Base-by-base conservation (phyloP, 2,888 invertebrate genomes). In the Ennomos erosarius region DNA sequence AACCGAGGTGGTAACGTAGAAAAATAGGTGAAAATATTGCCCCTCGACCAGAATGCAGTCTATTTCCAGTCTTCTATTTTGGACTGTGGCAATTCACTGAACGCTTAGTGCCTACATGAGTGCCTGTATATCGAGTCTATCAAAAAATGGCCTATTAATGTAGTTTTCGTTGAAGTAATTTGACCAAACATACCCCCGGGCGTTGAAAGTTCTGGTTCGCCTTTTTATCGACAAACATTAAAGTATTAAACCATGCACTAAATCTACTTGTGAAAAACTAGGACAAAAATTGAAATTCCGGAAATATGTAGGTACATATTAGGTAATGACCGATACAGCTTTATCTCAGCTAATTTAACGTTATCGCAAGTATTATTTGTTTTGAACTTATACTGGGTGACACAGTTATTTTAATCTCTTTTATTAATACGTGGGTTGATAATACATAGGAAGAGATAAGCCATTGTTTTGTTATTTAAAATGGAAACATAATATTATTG, bases 341-440 rank as follows among this genome's bases (percentile, higher is more conserved):
- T 10, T 66, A 64, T 64, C 63, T 33, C 16, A 11, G 45, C 12
- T 12, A 59, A 61, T 53, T 56, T 40, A 40, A 16, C 13, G 10
- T 60, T 54, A 42, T 49, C 55, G 51, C 26, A 6, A 26, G 26
- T 57, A 57, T 40, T 55, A 59, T 62, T 64, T 65, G 52, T 60
- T 62, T 52, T 62, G 26, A 50, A 59, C 55, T 56, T 43, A 62
- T 48, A 58, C 53, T 55, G 51, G 46, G 47, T 64, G 68, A 64
- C 66, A 66, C 57, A 68, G 36, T 67, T 26, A 26, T 64, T 16
- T 46, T 55, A 48, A 49, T 55, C 55, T 26, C 13, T 26, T 56
- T 45, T 39, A 50, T 42, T 36, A 55, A 47, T 42, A 46, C 46
- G 38, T 44, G 11, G 42, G 8, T 2, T 10, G 37, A 44, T 33